Evolutionary conservation across 1,140 invertebrate genomes (phyloP).

Genomic region (Schmidtea mediterranea): DNA sequence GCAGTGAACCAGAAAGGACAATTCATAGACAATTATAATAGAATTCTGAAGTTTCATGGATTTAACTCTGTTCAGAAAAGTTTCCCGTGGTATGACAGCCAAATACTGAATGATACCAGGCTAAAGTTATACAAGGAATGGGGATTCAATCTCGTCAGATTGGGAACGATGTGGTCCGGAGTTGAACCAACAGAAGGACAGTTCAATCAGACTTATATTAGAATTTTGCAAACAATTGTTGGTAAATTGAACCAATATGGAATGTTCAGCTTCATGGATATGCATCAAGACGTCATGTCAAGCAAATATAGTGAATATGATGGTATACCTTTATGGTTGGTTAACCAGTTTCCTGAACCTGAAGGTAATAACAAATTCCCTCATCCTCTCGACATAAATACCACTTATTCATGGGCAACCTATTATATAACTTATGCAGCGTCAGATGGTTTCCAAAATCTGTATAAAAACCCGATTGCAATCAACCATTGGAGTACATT

Average conservation of each 20-base stretch:
- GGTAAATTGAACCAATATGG: conserved; percentile 10
- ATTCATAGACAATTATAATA: conserved; percentile 10
- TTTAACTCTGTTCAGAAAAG: conserved; percentile 13
- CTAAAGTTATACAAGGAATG: conserved; percentile 9
- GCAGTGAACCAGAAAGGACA: conserved; percentile 5
- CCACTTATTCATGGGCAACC: too few species aligned
- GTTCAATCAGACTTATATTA: conserved; percentile 12
- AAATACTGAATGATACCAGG: conserved; percentile 11
- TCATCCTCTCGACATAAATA: too few species aligned
- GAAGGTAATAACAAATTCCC: too few species aligned
- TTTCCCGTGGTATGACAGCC: conserved; percentile 11
- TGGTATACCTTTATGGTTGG: conserved; percentile 13
- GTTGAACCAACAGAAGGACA: conserved; percentile 9
- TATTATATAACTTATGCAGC: too few species aligned
- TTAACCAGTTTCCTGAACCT: conserved; percentile 11
- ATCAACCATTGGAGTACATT: too few species aligned
- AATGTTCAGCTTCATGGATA: conserved; percentile 13
- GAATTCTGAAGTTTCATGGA: conserved; percentile 13
- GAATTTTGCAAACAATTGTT: conserved; percentile 11
- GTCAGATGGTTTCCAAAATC: too few species aligned
- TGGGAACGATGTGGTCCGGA: conserved; percentile 14
- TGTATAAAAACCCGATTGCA: too few species aligned
- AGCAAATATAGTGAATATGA: conserved; percentile 11
- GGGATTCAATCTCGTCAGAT: conserved; percentile 14
- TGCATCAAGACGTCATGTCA: conserved; percentile 15